Conservation (phyloP, 1,140 invertebrate genomes). For the Papilio xuthus region DNA sequence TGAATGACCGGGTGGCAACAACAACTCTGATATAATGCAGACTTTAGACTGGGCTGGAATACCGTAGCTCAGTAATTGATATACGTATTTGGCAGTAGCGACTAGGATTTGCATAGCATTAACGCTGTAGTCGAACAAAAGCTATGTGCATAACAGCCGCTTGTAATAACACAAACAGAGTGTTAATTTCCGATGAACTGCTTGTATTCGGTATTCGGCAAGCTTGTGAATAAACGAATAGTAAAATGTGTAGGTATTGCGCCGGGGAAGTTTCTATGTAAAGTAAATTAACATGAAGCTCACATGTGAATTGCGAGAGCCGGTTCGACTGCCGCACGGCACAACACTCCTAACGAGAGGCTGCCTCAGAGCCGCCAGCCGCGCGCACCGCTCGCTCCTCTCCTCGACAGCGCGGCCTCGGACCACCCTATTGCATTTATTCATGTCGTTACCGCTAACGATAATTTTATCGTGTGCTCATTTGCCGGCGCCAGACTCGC, state of each 20-base stretch:
- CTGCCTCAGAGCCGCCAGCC: constrained; percentile 28
- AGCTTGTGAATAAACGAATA: constrained; percentile 13
- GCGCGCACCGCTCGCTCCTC: constrained; percentile 53
- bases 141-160: constrained; percentile 31
- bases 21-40: constrained; percentile 19
- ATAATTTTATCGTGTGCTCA: constrained; percentile 83
- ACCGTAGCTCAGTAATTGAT: constrained; percentile 30
- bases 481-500: constrained; percentile 80
- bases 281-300: constrained; percentile 48
- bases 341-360: constrained; percentile 72
- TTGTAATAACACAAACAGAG: constrained; percentile 38
- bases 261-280: constrained; percentile 40
- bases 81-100: constrained; percentile 36
- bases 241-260: constrained; percentile 29
- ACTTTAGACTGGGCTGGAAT: background rate
- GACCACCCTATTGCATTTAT: constrained; percentile 81
- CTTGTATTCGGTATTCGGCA: constrained; percentile 26
- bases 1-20: constrained; percentile 11
- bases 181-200: constrained; percentile 26
- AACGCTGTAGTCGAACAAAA: constrained; percentile 27
- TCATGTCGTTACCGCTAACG: constrained; percentile 83
- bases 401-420: constrained; percentile 56
- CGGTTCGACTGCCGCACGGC: constrained; percentile 41
- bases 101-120: constrained; percentile 38
- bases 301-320: constrained; percentile 41